Evolutionary conservation across 2,113 vertebrate species (phyloP).

Genomic region (Pteropus alecto): DNA sequence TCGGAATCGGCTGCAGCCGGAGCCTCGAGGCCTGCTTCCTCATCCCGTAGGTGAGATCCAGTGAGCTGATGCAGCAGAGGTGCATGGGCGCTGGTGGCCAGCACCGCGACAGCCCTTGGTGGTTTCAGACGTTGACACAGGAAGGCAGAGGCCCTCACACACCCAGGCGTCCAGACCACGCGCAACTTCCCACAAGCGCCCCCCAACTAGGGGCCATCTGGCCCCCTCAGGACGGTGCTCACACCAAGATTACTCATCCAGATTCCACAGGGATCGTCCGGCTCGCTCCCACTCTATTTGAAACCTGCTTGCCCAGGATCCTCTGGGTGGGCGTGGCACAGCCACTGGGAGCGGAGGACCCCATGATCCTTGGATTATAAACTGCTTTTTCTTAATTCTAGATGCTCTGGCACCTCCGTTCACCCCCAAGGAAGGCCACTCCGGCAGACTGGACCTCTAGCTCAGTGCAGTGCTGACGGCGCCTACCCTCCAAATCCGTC

Average conservation of each 20-base stretch:
- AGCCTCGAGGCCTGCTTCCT: too few species aligned
- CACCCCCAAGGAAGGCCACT: background rate
- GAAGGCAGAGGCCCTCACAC: background rate
- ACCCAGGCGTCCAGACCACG: too few species aligned
- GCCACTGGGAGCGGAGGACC: background rate
- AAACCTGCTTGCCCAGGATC: background rate
- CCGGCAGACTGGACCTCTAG: background rate
- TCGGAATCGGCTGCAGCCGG: background rate
- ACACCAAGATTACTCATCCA: accelerated
- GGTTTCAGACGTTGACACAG: too few species aligned
- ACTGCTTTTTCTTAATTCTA: background rate
- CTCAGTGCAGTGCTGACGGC: conserved; percentile 76
- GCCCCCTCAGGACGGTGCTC: accelerated
- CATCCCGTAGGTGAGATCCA: accelerated
- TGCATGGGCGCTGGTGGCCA: accelerated
- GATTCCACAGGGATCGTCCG: accelerated
- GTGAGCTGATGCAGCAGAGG: background rate
- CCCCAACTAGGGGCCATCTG: background rate
- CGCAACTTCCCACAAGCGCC: accelerated
- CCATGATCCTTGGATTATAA: background rate
- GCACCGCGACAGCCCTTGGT: accelerated
- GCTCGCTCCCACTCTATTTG: accelerated
- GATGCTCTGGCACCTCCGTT: background rate
- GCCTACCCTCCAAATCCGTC: conserved; percentile 71
- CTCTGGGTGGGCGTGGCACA: background rate